These are phyloP conservation scores for Ciconia boyciana DNA, from an alignment of 2,113 vertebrate species.

Conservation along the genomic window DNA sequence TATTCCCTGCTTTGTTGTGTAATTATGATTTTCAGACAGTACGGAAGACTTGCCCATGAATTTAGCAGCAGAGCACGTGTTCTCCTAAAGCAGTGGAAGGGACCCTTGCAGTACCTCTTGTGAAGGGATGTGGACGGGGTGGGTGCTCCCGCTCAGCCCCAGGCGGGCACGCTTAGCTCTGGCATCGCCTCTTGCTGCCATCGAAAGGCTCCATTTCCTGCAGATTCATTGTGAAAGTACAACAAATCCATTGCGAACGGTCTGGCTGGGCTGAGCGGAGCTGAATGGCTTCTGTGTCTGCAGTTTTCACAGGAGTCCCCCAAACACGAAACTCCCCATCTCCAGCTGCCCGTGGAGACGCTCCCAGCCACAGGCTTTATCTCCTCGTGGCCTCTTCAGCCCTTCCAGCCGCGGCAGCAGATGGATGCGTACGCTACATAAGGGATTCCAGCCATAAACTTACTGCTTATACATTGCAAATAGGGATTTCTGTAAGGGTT, in stretches of 20 bases:
- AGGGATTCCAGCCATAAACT: background rate
- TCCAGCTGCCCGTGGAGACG: background rate
- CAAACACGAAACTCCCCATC: fast-evolving
- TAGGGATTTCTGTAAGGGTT: background rate
- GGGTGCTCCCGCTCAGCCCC: background rate
- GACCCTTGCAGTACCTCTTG: fast-evolving
- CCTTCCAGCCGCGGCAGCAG: background rate
- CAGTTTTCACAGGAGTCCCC: background rate
- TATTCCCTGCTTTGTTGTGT: background rate
- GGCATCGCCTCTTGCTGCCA: background rate
- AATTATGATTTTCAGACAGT: background rate
- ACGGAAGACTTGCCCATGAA: background rate
- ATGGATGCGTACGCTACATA: fast-evolving
- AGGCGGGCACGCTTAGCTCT: too few relatives aligned
- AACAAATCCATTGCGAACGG: background rate
- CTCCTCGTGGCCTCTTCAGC: background rate
- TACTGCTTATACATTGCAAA: background rate
- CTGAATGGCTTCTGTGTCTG: background rate
- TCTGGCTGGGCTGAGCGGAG: background rate
- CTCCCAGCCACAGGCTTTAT: background rate
- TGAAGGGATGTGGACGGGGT: fast-evolving
- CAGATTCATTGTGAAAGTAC: background rate
- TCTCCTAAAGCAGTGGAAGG: background rate
- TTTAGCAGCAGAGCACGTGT: background rate
- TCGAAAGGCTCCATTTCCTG: background rate